A percentile compares a stretch with the other conserved stretches of the same genome.
phyloP scores from a whole-genome alignment of 2,113 vertebrate genomes.

The Lampris megalopsis region DNA sequence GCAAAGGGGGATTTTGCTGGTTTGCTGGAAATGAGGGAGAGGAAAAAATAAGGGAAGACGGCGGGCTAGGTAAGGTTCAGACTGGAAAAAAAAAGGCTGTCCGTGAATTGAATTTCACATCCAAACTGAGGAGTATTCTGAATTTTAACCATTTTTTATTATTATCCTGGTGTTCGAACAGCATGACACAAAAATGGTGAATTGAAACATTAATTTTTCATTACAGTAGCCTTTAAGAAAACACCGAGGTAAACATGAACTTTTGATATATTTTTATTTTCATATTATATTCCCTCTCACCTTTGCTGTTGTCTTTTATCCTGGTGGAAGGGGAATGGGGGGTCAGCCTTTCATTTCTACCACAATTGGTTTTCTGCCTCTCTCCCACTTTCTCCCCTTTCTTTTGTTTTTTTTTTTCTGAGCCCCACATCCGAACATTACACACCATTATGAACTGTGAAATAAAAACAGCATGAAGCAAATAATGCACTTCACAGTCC shows the following conservation, averaged over 20 bases:
- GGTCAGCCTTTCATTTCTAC: not conserved
- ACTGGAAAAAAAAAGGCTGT: not conserved
- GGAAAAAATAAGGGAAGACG: not conserved
- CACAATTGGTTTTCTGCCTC: not conserved
- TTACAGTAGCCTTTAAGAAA: not conserved
- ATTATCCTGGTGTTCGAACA: not conserved
- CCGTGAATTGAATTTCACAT: not conserved
- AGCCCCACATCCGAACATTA: not conserved
- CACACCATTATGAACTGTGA: slow-evolving; percentile 42
- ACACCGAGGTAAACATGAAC: not conserved
- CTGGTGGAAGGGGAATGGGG: too few relatives aligned
- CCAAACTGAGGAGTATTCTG: not conserved
- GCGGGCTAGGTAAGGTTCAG: not conserved
- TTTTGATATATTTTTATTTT: too few relatives aligned
- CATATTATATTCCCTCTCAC: not conserved
- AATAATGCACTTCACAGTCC: slow-evolving; percentile 55
- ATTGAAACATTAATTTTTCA: not conserved
- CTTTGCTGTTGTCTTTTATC: not conserved
- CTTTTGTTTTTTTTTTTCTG: not conserved
- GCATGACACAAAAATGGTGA: not conserved
- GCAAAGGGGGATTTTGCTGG: not conserved
- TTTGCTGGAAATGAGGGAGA: slow-evolving; percentile 30
- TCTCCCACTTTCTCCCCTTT: not conserved
- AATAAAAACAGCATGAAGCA: slow-evolving; percentile 50
- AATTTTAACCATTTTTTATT: not conserved